Conservation (phyloP, 2,797 vertebrate genomes). For the Monodelphis domestica region DNA sequence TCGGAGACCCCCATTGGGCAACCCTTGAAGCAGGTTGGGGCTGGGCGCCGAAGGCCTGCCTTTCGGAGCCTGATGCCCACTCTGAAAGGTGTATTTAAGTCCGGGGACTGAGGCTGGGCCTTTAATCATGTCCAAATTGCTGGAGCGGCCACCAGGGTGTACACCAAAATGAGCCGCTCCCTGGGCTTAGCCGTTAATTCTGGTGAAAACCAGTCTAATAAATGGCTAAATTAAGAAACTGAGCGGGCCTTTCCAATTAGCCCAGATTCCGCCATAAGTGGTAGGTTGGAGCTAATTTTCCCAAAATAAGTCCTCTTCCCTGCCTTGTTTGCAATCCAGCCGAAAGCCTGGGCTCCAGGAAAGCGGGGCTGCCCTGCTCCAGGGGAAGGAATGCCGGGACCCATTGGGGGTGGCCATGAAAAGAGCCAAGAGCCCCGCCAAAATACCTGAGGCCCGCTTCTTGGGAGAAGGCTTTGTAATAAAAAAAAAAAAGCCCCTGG, state of each 20-base stretch:
- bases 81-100: conserved; percentile 32
- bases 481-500: not conserved
- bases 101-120: conserved; percentile 64
- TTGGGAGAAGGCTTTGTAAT: not conserved
- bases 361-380: conserved; percentile 51
- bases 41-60: not conserved
- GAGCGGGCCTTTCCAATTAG: conserved; percentile 60
- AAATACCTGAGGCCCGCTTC: conserved; percentile 44
- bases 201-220: conserved; percentile 72
- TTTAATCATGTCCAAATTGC: conserved; percentile 76
- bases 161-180: not conserved
- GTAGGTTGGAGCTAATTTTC: conserved; percentile 69
- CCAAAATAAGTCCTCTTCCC: conserved; percentile 70
- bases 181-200: conserved; percentile 65
- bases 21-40: not conserved
- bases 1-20: not conserved
- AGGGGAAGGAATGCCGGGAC: not conserved
- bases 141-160: conserved; percentile 34
- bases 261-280: conserved; percentile 67
- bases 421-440: not conserved
- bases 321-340: conserved; percentile 35
- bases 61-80: not conserved
- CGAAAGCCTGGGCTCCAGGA: conserved; percentile 29
- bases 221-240: conserved; percentile 74
- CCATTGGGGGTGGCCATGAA: conserved; percentile 10